phyloP scores from a whole-genome alignment of 2,113 vertebrate species.

The Albula goreensis region DNA sequence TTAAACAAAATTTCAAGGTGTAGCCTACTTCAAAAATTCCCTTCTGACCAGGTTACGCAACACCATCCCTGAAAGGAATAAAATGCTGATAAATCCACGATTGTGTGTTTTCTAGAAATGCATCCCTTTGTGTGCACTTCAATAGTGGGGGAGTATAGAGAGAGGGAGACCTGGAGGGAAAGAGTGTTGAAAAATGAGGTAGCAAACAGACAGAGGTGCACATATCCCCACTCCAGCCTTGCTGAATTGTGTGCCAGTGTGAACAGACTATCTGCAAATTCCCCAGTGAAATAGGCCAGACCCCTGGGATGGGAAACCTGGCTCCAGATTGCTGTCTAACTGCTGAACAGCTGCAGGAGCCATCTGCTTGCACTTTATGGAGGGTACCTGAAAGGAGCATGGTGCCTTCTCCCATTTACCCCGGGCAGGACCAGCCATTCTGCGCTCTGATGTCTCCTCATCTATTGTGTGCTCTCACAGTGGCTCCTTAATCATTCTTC shows the following conservation, averaged over 20 bases:
- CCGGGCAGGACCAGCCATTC: background rate
- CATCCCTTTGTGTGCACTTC: too few species aligned
- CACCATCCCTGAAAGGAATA: background rate
- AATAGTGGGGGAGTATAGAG: background rate
- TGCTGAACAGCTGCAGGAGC: background rate
- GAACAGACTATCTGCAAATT: background rate
- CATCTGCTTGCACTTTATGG: background rate
- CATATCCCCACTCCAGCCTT: background rate
- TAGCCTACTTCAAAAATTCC: background rate
- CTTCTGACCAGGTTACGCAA: background rate
- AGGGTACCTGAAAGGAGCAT: background rate
- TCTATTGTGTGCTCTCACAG: background rate
- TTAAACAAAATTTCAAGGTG: background rate
- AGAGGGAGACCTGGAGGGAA: background rate
- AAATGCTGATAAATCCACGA: background rate
- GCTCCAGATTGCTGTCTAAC: background rate
- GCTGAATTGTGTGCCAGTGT: background rate
- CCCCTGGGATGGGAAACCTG: slow-evolving; percentile 1
- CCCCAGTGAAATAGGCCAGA: background rate
- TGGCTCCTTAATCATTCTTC: background rate
- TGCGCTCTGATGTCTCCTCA: background rate
- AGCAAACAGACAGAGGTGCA: background rate
- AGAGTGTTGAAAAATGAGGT: background rate
- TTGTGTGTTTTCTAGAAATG: too few species aligned
- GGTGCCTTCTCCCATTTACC: background rate